Percentiles rank a stretch among this genome's conserved stretches.
phyloP scores from a whole-genome alignment of 1,140 invertebrate genomes.

The Ceratina australensis region DNA sequence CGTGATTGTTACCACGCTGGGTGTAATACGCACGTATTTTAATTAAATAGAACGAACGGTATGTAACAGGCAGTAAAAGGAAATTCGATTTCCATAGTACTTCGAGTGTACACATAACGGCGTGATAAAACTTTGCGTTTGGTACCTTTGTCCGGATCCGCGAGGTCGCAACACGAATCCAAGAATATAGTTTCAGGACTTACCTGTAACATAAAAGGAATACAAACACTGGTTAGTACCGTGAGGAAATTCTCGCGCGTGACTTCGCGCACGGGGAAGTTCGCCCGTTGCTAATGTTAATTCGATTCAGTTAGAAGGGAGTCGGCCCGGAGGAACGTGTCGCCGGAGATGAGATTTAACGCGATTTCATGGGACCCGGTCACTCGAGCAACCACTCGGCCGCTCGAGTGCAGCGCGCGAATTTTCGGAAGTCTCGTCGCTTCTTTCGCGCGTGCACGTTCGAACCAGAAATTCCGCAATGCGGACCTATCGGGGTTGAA shows the following conservation, averaged over 20 bases:
- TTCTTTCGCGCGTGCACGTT: conserved; percentile 69
- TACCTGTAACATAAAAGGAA: conserved; percentile 67
- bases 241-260: not conserved
- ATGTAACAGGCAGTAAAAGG: no score
- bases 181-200: conserved; percentile 38
- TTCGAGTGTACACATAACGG: no score
- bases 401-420: conserved; percentile 6
- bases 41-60: no score
- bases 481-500: conserved; percentile 76
- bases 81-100: no score
- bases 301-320: not conserved
- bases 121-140: not conserved
- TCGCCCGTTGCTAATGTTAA: not conserved
- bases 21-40: no score
- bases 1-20: no score
- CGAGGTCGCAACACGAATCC: no score
- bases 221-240: conserved; percentile 23
- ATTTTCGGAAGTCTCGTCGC: conserved; percentile 55
- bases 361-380: conserved; percentile 31
- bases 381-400: no score
- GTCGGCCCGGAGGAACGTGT: conserved; percentile 4
- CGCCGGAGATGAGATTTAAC: conserved; percentile 36
- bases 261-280: not conserved
- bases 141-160: not conserved
- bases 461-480: conserved; percentile 75